Percentiles rank a stretch among this genome's conserved stretches.
These are phyloP conservation scores for Epinotia ramella DNA, from an alignment of 2,888 invertebrate species.

Conservation along the genomic window DNA sequence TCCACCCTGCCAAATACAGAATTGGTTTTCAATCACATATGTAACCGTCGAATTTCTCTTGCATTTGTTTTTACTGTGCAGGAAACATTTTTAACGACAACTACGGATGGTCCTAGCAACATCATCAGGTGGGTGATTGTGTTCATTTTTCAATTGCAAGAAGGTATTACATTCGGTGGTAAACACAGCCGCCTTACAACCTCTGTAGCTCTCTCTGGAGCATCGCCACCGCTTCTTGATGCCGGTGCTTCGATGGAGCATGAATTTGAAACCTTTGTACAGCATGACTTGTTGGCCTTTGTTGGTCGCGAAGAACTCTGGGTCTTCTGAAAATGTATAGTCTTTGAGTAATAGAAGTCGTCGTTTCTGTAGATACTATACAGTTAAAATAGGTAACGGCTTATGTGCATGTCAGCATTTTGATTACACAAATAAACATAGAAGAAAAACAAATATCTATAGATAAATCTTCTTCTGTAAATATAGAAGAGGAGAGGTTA, in stretches of 20 bases:
- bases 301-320: slow-evolving; percentile 17
- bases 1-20: too few relatives aligned
- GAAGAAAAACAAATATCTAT: too few relatives aligned
- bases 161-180: background rate
- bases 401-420: too few relatives aligned
- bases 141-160: slow-evolving; percentile 24
- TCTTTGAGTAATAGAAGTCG: too few relatives aligned
- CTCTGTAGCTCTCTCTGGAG: slow-evolving; percentile 45
- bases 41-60: too few relatives aligned
- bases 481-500: too few relatives aligned
- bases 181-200: slow-evolving; percentile 39
- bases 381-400: too few relatives aligned
- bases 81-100: background rate
- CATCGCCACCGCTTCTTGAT: slow-evolving; percentile 48
- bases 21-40: too few relatives aligned
- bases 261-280: slow-evolving; percentile 40
- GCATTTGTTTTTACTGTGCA: background rate
- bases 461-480: too few relatives aligned
- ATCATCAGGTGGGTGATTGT: slow-evolving; percentile 25
- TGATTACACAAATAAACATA: too few relatives aligned
- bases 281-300: slow-evolving; percentile 43
- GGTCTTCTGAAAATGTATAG: background rate
- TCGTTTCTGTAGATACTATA: too few relatives aligned
- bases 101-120: slow-evolving; percentile 15
- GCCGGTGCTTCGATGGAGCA: slow-evolving; percentile 27